Conservation (phyloP, 2,113 vertebrate genomes). For the Melanocharis versteri region DNA sequence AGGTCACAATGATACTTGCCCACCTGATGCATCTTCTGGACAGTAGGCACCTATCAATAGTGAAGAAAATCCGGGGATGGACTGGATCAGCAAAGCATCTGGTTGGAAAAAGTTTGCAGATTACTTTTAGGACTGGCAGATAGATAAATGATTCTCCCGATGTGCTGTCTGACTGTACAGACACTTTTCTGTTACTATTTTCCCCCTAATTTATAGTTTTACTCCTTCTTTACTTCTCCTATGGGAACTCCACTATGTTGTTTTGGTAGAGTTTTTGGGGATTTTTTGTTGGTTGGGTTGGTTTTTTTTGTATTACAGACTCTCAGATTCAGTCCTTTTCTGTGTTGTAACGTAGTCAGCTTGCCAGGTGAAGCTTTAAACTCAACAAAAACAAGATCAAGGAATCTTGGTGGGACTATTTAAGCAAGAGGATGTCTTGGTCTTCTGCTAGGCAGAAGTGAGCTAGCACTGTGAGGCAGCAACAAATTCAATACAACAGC, state of each 20-base stretch:
- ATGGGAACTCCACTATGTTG: background rate
- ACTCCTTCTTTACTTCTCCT: background rate
- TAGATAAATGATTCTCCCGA: background rate
- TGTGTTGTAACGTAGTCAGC: background rate
- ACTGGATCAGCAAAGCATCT: background rate
- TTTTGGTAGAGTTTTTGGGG: background rate
- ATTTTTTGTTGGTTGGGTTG: background rate
- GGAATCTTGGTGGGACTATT: background rate
- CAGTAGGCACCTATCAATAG: background rate
- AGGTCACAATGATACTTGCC: background rate
- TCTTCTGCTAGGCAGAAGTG: background rate
- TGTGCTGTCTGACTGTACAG: background rate
- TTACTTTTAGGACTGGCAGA: background rate
- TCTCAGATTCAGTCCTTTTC: background rate
- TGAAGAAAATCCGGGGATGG: background rate
- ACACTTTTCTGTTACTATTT: background rate
- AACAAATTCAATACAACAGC: background rate
- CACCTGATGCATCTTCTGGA: background rate
- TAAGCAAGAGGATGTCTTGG: background rate
- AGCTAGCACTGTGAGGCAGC: background rate
- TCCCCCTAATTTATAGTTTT: background rate
- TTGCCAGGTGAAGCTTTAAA: background rate
- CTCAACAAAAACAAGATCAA: background rate
- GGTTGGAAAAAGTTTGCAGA: background rate
- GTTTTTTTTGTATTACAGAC: background rate